Conservation (phyloP, 2,797 vertebrate genomes). For the Enteromius anoplus region DNA sequence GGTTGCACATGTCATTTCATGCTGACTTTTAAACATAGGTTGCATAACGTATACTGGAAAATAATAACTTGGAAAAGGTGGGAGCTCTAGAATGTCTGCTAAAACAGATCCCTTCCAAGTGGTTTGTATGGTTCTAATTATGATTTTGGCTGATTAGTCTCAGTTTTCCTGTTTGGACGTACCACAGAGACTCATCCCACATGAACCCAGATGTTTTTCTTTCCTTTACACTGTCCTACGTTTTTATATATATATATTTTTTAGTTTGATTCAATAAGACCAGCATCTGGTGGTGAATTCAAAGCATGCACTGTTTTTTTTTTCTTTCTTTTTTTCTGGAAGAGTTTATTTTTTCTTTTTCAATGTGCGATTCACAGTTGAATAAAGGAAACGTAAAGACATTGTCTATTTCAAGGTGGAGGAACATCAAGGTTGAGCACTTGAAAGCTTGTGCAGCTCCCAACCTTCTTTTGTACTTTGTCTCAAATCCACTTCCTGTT, state of each 20-base stretch:
- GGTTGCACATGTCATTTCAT: neutral
- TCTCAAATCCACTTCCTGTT: neutral
- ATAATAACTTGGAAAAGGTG: neutral
- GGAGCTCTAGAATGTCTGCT: neutral
- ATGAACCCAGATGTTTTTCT: neutral
- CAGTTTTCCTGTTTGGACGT: neutral
- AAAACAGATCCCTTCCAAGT: neutral
- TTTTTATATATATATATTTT: too few species aligned
- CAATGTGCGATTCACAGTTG: neutral
- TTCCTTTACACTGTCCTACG: neutral
- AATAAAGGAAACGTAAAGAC: neutral
- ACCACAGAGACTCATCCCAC: conserved; percentile 11
- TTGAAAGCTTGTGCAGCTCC: neutral
- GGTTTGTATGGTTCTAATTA: conserved; percentile 14
- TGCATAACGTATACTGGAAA: neutral
- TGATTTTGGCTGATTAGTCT: conserved; percentile 11
- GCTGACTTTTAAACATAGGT: neutral
- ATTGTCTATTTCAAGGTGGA: neutral
- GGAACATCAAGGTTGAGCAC: neutral
- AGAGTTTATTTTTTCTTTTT: accelerated
- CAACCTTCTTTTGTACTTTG: neutral
- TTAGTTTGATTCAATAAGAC: neutral
- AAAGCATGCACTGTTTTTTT: neutral
- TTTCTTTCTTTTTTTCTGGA: too few species aligned
- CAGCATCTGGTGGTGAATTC: neutral